Conservation (phyloP, 2,888 invertebrate species). For the Caenorhabditis uteleia region DNA sequence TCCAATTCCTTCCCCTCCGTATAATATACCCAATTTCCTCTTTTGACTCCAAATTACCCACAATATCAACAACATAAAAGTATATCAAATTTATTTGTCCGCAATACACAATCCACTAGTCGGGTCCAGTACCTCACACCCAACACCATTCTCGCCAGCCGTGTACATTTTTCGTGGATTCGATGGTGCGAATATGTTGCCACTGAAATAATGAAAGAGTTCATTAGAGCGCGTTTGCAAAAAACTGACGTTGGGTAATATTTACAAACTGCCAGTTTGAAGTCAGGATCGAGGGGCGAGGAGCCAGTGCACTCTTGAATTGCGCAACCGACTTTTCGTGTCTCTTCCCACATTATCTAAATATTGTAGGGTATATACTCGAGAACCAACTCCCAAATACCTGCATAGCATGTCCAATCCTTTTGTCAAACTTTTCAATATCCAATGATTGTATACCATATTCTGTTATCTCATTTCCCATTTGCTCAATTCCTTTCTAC, state of each 20-base stretch:
- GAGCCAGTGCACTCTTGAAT: conserved; percentile 26
- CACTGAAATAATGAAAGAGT: no score
- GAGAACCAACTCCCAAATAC: conserved; percentile 4
- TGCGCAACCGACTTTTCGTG: conserved; percentile 26
- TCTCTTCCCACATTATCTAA: conserved; percentile 35
- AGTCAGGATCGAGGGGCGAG: conserved; percentile 19
- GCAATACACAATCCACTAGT: conserved; percentile 29
- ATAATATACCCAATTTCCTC: no score
- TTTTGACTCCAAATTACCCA: no score
- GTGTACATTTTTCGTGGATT: conserved; percentile 16
- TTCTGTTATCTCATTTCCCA: conserved; percentile 31
- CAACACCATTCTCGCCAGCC: conserved; percentile 10
- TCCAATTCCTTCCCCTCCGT: no score
- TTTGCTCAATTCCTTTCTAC: conserved; percentile 26
- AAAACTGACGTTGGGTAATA: conserved; percentile 32
- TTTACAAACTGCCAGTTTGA: conserved; percentile 40
- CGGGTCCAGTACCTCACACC: conserved; percentile 15
- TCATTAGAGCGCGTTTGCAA: no score
- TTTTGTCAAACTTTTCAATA: conserved; percentile 14
- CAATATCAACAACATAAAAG: no score
- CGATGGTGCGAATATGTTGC: conserved; percentile 23
- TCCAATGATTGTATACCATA: conserved; percentile 14
- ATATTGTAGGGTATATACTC: background rate
- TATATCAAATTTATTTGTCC: no score
- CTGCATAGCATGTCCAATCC: conserved; percentile 38